These are phyloP conservation scores for Microctenopoma steveboyesi DNA, from an alignment of 2,797 vertebrate species.

Conservation along the genomic window DNA sequence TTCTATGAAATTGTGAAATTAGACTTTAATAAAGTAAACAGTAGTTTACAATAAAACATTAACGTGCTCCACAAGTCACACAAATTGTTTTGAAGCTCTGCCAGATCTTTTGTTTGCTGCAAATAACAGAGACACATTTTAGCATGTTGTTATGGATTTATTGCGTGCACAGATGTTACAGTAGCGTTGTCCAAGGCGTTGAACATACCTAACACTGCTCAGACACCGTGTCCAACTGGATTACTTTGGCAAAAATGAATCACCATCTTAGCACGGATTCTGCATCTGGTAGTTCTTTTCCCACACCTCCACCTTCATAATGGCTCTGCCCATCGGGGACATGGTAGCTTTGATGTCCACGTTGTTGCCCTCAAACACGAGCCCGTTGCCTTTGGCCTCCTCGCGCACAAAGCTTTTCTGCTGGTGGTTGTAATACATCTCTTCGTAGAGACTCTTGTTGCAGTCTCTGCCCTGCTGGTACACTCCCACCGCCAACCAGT, in stretches of 20 bases:
- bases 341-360: constrained; percentile 72
- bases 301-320: constrained; percentile 80
- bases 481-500: constrained; percentile 67
- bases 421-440: constrained; percentile 75
- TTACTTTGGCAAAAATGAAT: not conserved
- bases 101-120: not conserved
- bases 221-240: not conserved
- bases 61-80: constrained; percentile 3
- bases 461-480: constrained; percentile 24
- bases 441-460: constrained; percentile 64
- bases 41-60: not conserved
- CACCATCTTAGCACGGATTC: not conserved
- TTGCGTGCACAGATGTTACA: constrained; percentile 36
- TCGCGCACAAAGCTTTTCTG: constrained; percentile 39
- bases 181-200: not conserved
- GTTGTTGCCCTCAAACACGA: constrained; percentile 19
- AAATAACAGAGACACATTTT: constrained; percentile 9
- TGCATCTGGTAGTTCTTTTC: constrained; percentile 47
- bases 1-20: not conserved
- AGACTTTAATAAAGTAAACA: not conserved
- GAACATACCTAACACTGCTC: not conserved
- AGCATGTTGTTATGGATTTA: constrained; percentile 40
- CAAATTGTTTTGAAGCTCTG: not conserved
- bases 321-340: constrained; percentile 68
- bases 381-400: constrained; percentile 34